These are phyloP conservation scores for Lymantria monacha DNA, from an alignment of 2,888 invertebrate species.

Conservation along the genomic window DNA sequence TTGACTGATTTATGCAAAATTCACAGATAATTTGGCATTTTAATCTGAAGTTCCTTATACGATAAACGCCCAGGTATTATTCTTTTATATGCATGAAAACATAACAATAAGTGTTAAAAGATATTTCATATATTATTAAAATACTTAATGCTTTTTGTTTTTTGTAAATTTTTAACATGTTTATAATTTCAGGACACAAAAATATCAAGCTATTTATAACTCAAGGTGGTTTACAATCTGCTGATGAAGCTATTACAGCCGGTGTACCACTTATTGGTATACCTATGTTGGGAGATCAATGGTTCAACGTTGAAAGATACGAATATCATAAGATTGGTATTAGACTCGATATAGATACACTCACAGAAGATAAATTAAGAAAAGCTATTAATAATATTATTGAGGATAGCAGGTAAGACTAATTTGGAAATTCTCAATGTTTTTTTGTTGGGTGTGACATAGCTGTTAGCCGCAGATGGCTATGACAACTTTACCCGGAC, in stretches of 20 bases:
- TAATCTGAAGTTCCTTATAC: too few relatives aligned
- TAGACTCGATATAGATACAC: conserved; percentile 40
- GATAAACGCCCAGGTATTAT: too few relatives aligned
- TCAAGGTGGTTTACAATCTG: conserved; percentile 69
- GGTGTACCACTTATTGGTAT: conserved; percentile 61
- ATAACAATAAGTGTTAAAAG: too few relatives aligned
- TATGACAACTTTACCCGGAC: too few relatives aligned
- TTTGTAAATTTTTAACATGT: background rate
- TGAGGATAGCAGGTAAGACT: conserved; percentile 24
- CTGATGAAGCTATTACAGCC: conserved; percentile 61
- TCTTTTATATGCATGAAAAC: too few relatives aligned
- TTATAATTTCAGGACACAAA: conserved; percentile 47
- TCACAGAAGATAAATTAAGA: conserved; percentile 36
- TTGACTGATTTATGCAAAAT: too few relatives aligned
- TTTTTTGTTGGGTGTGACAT: too few relatives aligned
- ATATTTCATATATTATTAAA: too few relatives aligned
- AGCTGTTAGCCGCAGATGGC: too few relatives aligned
- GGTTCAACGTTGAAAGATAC: conserved; percentile 50
- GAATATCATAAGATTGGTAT: conserved; percentile 46
- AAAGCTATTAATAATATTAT: conserved; percentile 30
- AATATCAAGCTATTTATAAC: conserved; percentile 70
- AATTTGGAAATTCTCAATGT: background rate
- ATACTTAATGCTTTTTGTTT: too few relatives aligned
- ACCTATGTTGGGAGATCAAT: conserved; percentile 64
- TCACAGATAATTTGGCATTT: too few relatives aligned